Percentiles rank a stretch among this genome's conserved stretches.
These are phyloP conservation scores for Drosophila prolongata DNA, from an alignment of 2,888 invertebrate genomes.

Conservation along the genomic window DNA sequence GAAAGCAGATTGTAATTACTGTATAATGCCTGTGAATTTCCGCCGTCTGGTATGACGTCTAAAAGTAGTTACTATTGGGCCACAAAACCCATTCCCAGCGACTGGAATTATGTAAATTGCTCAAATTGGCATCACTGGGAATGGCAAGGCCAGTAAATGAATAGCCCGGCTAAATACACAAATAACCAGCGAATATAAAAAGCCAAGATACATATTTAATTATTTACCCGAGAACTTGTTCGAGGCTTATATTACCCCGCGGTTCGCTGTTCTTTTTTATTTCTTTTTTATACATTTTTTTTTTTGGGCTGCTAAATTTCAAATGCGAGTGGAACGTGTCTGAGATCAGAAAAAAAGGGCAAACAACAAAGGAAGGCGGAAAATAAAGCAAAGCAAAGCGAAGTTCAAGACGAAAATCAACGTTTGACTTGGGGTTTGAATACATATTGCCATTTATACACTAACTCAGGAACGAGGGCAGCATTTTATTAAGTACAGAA, in stretches of 20 bases:
- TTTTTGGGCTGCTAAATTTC: constrained; percentile 27
- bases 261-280: constrained; percentile 12
- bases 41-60: constrained; percentile 20
- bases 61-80: constrained; percentile 26
- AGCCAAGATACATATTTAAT: constrained; percentile 56
- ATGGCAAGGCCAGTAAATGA: constrained; percentile 44
- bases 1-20: constrained; percentile 3
- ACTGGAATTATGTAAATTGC: constrained; percentile 69
- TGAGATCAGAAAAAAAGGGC: constrained; percentile 27
- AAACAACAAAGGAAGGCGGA: constrained; percentile 26
- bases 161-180: constrained; percentile 42
- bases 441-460: constrained; percentile 19
- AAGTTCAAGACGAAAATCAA: constrained; percentile 21
- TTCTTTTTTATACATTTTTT: constrained; percentile 4
- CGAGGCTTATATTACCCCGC: constrained; percentile 35
- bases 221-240: constrained; percentile 73
- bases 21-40: constrained; percentile 17
- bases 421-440: constrained; percentile 10
- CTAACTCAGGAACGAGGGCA: constrained; percentile 5
- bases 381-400: constrained; percentile 18
- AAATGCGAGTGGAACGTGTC: constrained; percentile 46
- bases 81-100: constrained; percentile 35
- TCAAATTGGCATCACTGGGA: constrained; percentile 41
- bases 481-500: background rate
- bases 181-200: constrained; percentile 54